Evolutionary conservation across 2,113 vertebrate species (phyloP).

Genomic region (Siniperca chuatsi): DNA sequence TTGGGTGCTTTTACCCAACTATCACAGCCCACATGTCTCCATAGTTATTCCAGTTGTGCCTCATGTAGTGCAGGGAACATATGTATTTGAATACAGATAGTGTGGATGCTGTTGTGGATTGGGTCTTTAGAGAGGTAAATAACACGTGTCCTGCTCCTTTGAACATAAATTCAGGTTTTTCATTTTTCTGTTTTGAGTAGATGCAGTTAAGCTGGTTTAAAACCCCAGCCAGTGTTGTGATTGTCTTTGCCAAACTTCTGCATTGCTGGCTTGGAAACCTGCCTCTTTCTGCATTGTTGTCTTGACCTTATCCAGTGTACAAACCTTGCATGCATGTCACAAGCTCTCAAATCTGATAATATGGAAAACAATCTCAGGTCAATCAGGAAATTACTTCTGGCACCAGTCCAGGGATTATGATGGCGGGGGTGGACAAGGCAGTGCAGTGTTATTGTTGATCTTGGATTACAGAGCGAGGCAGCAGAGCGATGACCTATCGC

Average conservation of each 20-base stretch:
- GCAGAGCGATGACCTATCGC: slow-evolving; percentile 60
- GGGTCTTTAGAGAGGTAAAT: slow-evolving; percentile 4
- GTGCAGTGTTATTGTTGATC: slow-evolving; percentile 57
- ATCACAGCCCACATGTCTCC: background rate
- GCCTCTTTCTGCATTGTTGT: slow-evolving; percentile 31
- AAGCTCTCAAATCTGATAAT: slow-evolving; percentile 49
- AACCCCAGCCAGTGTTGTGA: background rate
- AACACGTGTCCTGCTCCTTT: slow-evolving; percentile 26
- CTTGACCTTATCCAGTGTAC: slow-evolving; percentile 38
- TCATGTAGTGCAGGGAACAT: too few relatives aligned
- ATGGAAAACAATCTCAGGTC: slow-evolving; percentile 50
- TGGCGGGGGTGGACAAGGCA: slow-evolving; percentile 32
- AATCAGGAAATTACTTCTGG: slow-evolving; percentile 70
- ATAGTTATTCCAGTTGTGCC: background rate
- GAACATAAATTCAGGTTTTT: slow-evolving; percentile 28
- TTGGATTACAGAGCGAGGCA: slow-evolving; percentile 60
- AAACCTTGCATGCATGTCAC: slow-evolving; percentile 10
- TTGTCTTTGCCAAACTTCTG: slow-evolving; percentile 44
- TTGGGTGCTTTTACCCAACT: background rate
- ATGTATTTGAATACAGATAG: background rate
- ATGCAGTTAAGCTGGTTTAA: slow-evolving; percentile 31
- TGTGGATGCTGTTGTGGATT: background rate
- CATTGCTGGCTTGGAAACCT: slow-evolving; percentile 15
- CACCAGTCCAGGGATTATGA: slow-evolving; percentile 51
- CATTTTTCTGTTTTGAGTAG: slow-evolving; percentile 8